A percentile compares a stretch with the other conserved stretches of the same genome.
These are phyloP conservation scores for Ochropleura plecta DNA, from an alignment of 2,888 invertebrate species.

Conservation along the genomic window DNA sequence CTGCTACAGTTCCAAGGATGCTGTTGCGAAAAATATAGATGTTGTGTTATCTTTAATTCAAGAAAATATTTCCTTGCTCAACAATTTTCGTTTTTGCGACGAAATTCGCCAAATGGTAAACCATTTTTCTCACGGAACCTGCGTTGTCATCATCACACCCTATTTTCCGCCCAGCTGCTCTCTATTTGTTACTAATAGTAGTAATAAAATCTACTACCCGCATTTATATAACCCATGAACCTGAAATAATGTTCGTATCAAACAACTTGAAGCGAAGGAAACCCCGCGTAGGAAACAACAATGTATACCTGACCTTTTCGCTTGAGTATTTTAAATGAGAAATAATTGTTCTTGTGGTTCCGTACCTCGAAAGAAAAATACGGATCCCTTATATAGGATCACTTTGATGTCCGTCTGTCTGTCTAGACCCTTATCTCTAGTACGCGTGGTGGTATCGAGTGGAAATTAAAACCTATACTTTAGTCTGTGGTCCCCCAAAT, in stretches of 20 bases:
- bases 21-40: not conserved
- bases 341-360: constrained; percentile 5
- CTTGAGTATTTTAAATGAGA: constrained; percentile 32
- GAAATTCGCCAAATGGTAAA: constrained; percentile 25
- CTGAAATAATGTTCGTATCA: constrained; percentile 9
- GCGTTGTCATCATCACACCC: constrained; percentile 42
- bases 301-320: constrained; percentile 46
- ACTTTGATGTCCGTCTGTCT: no score
- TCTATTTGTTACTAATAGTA: constrained; percentile 35
- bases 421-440: no score
- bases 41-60: not conserved
- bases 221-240: constrained; percentile 24
- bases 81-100: constrained; percentile 10
- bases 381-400: no score
- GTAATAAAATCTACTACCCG: constrained; percentile 49
- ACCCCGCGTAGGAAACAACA: constrained; percentile 23
- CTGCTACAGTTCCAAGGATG: no score
- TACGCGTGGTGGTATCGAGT: no score
- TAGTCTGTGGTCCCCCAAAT: no score
- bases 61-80: not conserved
- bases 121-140: constrained; percentile 35
- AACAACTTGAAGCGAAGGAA: constrained; percentile 2
- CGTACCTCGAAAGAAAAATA: no score
- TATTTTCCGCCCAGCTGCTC: constrained; percentile 39
- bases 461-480: no score